A percentile compares a stretch with the other conserved stretches of the same genome.
Conservation (phyloP, 2,888 invertebrate genomes). For the Drosophila borealis region DNA sequence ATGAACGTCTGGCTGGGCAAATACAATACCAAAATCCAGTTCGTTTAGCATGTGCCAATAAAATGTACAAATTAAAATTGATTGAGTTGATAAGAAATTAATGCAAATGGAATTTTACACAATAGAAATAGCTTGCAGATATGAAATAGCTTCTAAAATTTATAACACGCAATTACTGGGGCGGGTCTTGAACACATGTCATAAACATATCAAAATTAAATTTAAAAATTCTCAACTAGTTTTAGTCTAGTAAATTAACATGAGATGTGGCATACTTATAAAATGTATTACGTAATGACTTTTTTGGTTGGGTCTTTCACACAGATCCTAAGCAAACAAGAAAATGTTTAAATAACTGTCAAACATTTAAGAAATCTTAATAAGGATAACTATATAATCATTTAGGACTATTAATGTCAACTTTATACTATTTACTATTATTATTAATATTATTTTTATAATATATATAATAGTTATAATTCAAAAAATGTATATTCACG, state of each 20-base stretch:
- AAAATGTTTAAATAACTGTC: no score
- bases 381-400: not conserved
- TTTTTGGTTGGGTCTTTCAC: no score
- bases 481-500: not conserved
- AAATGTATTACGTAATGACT: no score
- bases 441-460: not conserved
- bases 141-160: not conserved
- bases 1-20: constrained; percentile 29
- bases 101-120: constrained; percentile 16
- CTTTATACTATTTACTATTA: not conserved
- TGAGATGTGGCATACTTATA: no score
- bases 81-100: constrained; percentile 26
- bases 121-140: constrained; percentile 5
- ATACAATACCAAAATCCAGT: constrained; percentile 44
- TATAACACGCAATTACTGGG: not conserved
- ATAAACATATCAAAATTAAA: no score
- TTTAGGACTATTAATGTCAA: not conserved
- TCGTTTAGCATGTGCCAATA: constrained; percentile 48
- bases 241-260: no score
- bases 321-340: no score
- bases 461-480: not conserved
- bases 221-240: no score
- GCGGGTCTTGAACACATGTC: no score
- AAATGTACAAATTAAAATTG: constrained; percentile 22
- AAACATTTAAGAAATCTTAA: no score